phyloP scores from a whole-genome alignment of 2,797 vertebrate species.

The Anabacerthia variegaticeps region DNA sequence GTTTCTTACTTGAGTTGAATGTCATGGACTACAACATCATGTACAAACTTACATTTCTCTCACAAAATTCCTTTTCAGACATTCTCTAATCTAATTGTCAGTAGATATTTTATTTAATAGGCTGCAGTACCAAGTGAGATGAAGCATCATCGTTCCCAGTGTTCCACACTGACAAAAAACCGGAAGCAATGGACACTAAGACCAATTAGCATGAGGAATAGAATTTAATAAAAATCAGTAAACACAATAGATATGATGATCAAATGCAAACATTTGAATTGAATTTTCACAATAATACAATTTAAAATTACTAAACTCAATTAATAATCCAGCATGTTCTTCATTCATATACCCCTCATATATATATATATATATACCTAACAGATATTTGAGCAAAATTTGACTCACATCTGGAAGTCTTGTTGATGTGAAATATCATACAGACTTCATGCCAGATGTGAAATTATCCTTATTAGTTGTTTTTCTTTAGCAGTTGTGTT shows the following conservation, averaged over 20 bases:
- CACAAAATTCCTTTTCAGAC: neutral
- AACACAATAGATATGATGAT: neutral
- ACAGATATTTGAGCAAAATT: constrained; percentile 9
- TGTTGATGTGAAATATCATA: constrained; percentile 62
- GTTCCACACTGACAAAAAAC: neutral
- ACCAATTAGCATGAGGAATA: neutral
- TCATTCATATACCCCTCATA: neutral
- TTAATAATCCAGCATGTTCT: neutral
- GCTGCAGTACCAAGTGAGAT: neutral
- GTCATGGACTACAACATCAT: neutral
- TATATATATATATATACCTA: neutral
- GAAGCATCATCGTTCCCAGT: neutral
- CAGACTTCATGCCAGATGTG: constrained; percentile 63
- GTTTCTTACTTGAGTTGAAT: neutral
- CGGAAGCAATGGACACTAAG: neutral
- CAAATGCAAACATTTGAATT: constrained; percentile 16
- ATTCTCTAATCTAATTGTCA: neutral
- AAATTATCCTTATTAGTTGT: constrained; percentile 67
- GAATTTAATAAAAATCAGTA: constrained; percentile 16
- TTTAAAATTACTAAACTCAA: constrained; percentile 17
- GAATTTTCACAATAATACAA: neutral
- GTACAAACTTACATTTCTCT: neutral
- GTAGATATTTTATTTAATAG: neutral
- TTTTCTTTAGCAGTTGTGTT: constrained; percentile 58
- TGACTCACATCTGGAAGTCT: constrained; percentile 50